Evolutionary conservation across 2,797 vertebrate species (phyloP), one percentile per base, ranked within the genome.

Genomic region (Paratrypauchen microcephalus): DNA sequence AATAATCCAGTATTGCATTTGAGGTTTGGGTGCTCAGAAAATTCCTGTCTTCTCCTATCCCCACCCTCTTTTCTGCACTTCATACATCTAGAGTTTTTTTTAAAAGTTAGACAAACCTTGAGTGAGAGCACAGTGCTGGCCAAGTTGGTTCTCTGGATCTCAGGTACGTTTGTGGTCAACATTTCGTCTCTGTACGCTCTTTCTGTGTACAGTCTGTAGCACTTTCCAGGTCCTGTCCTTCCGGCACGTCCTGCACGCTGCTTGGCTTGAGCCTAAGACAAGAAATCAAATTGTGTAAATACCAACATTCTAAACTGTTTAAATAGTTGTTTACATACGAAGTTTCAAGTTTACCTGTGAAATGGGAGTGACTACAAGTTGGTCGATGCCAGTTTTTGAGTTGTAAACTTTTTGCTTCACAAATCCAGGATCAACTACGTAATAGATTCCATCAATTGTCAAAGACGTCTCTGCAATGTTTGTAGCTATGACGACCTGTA

Each of bases 371-470:
- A 99, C 98, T 70, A 99, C 97, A 9, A 99, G 94, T 86, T 99
- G 98, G 80, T 99, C 98, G 0, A 99, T 99, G 57, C 98, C 97
- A 0, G 97, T 99, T 91, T 99, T 99, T 16, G 98, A 99, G 88
- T 99, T 99, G 87, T 99, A 99, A 21, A 99, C 97, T 66, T 98
- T 99, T 75, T 99, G 97, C 77, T 99, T 99, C 73, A 99, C 98
- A 69, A 99, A 99, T 19, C 97, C 97, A 2, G 98, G 97, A 86
- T 99, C 97, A 0, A 99, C 97, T 3, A 99, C 98, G 0, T 99
- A 99, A 73, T 99, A 99, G 78, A 99, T 99, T 0, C 98, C 98
- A 56, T 99, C 97, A 15, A 99, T 99, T 19, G 98, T 99, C 76
- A 99, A 84, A 1, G 97, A 99, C 0, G 98, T 99, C 85, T 99